Conservation (phyloP, 2,113 vertebrate genomes). For the Aptenodytes forsteri region DNA sequence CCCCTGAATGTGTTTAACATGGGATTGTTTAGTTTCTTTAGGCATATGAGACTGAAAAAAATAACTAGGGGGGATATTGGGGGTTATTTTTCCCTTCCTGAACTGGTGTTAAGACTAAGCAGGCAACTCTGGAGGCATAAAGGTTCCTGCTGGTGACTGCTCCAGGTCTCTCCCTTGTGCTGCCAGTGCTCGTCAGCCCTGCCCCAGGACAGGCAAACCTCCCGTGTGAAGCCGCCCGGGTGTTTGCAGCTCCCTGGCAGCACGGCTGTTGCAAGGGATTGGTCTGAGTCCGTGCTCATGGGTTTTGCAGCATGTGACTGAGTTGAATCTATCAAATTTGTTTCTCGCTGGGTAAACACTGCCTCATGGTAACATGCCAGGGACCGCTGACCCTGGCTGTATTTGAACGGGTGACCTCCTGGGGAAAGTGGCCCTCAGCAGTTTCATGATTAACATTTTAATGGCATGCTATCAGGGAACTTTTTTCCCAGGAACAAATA, state of each 20-base stretch:
- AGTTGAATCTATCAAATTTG: background rate
- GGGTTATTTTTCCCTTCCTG: background rate
- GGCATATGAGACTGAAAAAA: background rate
- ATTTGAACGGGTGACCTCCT: background rate
- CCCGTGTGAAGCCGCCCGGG: accelerated
- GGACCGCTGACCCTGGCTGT: background rate
- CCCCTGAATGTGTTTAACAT: background rate
- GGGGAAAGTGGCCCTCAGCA: background rate
- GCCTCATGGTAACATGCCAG: background rate
- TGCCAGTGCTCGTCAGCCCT: background rate
- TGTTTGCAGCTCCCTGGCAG: background rate
- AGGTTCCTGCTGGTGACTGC: background rate
- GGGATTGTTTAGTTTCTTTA: background rate
- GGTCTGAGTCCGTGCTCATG: accelerated
- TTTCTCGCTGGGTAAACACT: background rate
- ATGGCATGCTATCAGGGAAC: background rate
- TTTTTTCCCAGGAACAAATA: background rate
- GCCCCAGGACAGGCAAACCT: background rate
- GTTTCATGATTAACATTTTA: slow-evolving; percentile 31
- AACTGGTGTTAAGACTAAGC: background rate
- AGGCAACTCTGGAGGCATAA: background rate
- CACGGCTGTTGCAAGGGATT: background rate
- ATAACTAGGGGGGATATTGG: background rate
- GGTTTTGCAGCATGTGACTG: background rate
- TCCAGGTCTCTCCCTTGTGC: background rate